Conservation (phyloP, 2,113 vertebrate genomes). For the Sturnus vulgaris region DNA sequence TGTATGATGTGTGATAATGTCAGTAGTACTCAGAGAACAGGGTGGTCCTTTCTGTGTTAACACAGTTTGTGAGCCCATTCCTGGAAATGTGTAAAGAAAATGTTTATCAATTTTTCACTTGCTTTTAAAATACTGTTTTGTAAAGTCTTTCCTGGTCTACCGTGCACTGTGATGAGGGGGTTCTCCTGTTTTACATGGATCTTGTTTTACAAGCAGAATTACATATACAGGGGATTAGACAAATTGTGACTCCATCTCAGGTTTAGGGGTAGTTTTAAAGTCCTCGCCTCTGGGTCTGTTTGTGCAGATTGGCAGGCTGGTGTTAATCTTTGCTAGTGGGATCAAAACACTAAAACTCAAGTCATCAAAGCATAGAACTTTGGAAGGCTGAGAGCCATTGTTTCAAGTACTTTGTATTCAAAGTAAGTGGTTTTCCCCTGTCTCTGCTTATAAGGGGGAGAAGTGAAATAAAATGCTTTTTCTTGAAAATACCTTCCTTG, state of each 20-base stretch:
- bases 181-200: background rate
- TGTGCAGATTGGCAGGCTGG: background rate
- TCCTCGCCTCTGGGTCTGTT: background rate
- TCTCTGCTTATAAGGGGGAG: background rate
- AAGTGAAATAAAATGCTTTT: background rate
- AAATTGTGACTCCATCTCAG: background rate
- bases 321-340: background rate
- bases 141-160: background rate
- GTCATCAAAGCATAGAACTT: background rate
- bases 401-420: slow-evolving; percentile 9
- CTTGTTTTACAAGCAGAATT: background rate
- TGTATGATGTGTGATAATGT: background rate
- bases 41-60: background rate
- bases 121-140: background rate
- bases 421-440: background rate
- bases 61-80: background rate
- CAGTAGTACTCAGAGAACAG: background rate
- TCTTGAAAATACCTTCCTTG: slow-evolving; percentile 1
- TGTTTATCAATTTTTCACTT: background rate
- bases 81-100: background rate
- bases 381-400: background rate
- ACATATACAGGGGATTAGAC: background rate
- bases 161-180: background rate
- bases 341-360: background rate
- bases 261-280: background rate